Percentiles rank a stretch among this genome's conserved stretches.
phyloP scores from a whole-genome alignment of 2,888 invertebrate species.

The Seladonia tumulorum region DNA sequence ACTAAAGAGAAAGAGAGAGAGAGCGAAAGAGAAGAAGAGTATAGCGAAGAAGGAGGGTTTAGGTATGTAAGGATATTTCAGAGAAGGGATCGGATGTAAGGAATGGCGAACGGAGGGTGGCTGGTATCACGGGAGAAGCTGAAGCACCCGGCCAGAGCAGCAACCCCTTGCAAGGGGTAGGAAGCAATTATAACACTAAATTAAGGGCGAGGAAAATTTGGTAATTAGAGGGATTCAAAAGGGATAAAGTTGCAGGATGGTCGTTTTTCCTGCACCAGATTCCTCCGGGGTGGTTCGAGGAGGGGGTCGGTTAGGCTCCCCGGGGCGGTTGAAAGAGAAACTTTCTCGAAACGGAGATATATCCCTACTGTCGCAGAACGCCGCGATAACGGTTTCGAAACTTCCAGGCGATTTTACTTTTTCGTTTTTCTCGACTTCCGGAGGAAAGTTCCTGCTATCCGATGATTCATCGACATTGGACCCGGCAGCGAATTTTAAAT shows the following conservation, averaged over 20 bases:
- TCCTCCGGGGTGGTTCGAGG: conserved; percentile 46
- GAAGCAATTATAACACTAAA: conserved; percentile 83
- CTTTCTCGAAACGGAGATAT: conserved; percentile 37
- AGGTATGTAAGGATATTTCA: conserved; percentile 62
- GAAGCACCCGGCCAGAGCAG: conserved; percentile 53
- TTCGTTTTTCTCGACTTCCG: not conserved
- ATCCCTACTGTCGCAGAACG: conserved; percentile 28
- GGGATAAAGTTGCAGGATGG: conserved; percentile 76
- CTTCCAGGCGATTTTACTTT: conserved; percentile 8
- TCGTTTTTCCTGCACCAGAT: conserved; percentile 71
- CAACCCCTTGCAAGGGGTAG: conserved; percentile 76
- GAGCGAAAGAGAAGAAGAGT: not conserved
- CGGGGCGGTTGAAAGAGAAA: conserved; percentile 47
- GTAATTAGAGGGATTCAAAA: conserved; percentile 83
- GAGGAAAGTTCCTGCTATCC: not conserved
- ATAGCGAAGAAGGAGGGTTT: conserved; percentile 23
- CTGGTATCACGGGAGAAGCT: conserved; percentile 65
- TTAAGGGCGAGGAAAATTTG: conserved; percentile 84
- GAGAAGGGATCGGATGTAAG: conserved; percentile 72
- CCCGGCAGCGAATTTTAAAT: not conserved
- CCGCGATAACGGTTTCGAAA: conserved; percentile 17
- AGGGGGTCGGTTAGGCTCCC: conserved; percentile 30
- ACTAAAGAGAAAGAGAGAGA: not conserved
- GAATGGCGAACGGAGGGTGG: conserved; percentile 68
- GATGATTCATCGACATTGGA: conserved; percentile 4